A percentile compares a stretch with the other conserved stretches of the same genome.
Conservation (phyloP, 2,888 invertebrate species). For the Trissonchulus sp. region DNA sequence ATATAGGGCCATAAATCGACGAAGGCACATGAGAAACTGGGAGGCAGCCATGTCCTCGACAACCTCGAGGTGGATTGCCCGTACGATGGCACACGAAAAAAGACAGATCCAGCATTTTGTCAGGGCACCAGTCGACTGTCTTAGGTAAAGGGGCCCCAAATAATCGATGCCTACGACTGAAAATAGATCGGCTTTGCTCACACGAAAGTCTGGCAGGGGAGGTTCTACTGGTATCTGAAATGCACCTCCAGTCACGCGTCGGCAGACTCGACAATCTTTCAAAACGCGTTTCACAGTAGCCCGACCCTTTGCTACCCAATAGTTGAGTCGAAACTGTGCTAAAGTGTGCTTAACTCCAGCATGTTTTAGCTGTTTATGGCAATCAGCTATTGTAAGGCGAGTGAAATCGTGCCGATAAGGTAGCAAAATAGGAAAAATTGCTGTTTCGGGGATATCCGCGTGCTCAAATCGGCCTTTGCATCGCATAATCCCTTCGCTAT, state of each 20-base stretch:
- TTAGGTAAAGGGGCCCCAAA: constrained; percentile 40
- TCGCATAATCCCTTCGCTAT: constrained; percentile 4
- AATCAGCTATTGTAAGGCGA: constrained; percentile 4
- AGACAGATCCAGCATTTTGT: constrained; percentile 47
- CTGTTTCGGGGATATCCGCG: not conserved
- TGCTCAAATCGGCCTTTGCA: not conserved
- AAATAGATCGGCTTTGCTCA: constrained; percentile 10
- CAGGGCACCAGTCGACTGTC: constrained; percentile 39
- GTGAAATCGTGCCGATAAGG: constrained; percentile 18
- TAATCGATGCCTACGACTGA: constrained; percentile 23
- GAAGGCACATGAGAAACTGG: constrained; percentile 45
- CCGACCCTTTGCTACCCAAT: constrained; percentile 24
- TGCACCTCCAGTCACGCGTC: constrained; percentile 16
- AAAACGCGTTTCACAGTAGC: constrained; percentile 13
- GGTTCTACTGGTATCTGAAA: constrained; percentile 18
- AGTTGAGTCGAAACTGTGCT: constrained; percentile 12
- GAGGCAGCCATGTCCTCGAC: constrained; percentile 44
- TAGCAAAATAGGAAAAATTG: constrained; percentile 21
- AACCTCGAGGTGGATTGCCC: constrained; percentile 52
- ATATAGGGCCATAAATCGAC: constrained; percentile 35
- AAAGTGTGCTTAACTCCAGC: constrained; percentile 22
- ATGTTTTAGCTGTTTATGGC: constrained; percentile 25
- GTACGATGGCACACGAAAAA: constrained; percentile 52
- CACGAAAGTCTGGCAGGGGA: constrained; percentile 5
- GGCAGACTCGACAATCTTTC: constrained; percentile 14